These are phyloP conservation scores for Maniola jurtina DNA, from an alignment of 1,140 invertebrate species.

Conservation along the genomic window DNA sequence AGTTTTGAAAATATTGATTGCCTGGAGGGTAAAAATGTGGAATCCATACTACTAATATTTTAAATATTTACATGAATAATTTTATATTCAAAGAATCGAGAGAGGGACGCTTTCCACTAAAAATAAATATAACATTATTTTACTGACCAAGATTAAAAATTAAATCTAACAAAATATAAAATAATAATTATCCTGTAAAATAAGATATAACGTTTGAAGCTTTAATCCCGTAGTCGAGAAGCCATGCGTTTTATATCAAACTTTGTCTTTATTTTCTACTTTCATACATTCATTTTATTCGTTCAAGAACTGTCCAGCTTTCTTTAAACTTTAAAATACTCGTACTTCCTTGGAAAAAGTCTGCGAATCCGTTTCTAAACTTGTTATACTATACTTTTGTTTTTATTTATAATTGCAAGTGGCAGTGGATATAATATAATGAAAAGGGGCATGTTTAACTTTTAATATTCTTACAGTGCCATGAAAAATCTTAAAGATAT, in stretches of 20 bases:
- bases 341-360: slow-evolving; percentile 32
- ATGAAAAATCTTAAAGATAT: too few species aligned
- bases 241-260: slow-evolving; percentile 33
- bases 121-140: too few species aligned
- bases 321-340: slow-evolving; percentile 36
- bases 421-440: too few species aligned
- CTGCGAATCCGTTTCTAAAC: slow-evolving; percentile 33
- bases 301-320: slow-evolving; percentile 34
- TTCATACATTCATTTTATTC: slow-evolving; percentile 37
- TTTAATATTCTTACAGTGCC: too few species aligned
- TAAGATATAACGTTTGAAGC: slow-evolving; percentile 32
- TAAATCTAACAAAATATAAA: background rate
- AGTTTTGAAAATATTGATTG: background rate
- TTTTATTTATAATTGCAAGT: slow-evolving; percentile 17
- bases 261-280: slow-evolving; percentile 32
- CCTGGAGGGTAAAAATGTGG: too few species aligned
- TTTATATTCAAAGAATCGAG: background rate
- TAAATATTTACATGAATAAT: background rate
- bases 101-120: background rate
- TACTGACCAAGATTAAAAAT: background rate
- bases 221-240: slow-evolving; percentile 36
- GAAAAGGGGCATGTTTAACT: too few species aligned
- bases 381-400: slow-evolving; percentile 25
- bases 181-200: slow-evolving; percentile 19
- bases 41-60: too few species aligned